Evolutionary conservation across 2,888 invertebrate species (phyloP).

Genomic region (Thera obeliscata): DNA sequence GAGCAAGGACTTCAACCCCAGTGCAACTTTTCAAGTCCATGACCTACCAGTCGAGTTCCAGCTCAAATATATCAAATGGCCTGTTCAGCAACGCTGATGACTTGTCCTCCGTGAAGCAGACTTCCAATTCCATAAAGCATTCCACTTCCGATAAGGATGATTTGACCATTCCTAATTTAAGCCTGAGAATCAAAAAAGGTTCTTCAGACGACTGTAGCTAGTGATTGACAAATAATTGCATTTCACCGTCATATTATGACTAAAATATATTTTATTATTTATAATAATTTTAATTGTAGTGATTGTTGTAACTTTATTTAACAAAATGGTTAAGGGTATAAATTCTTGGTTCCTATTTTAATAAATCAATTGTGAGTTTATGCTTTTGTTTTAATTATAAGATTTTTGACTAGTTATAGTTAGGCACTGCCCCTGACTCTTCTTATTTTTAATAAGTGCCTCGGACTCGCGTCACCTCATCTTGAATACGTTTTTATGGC

Average conservation of each 20-base stretch:
- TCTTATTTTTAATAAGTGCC: too few relatives aligned
- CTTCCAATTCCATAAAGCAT: conserved; percentile 72
- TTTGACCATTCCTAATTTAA: conserved; percentile 78
- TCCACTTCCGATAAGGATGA: conserved; percentile 79
- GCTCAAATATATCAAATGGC: conserved; percentile 76
- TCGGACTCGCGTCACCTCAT: too few relatives aligned
- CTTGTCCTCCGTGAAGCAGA: conserved; percentile 82
- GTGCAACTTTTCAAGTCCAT: conserved; percentile 77
- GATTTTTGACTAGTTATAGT: too few relatives aligned
- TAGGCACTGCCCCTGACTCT: too few relatives aligned
- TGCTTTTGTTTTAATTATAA: neutral
- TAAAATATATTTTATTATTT: conserved; percentile 41
- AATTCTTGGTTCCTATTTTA: conserved; percentile 39
- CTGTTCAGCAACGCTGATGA: conserved; percentile 83
- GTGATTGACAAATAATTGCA: conserved; percentile 57
- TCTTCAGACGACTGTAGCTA: conserved; percentile 70
- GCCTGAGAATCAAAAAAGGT: conserved; percentile 68
- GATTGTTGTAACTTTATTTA: conserved; percentile 30
- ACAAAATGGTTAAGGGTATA: conserved; percentile 36
- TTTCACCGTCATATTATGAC: conserved; percentile 22
- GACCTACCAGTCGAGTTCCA: conserved; percentile 76
- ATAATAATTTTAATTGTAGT: conserved; percentile 24
- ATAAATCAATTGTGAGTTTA: conserved; percentile 38
- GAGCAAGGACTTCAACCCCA: conserved; percentile 85
- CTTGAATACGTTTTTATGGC: too few relatives aligned